A percentile compares a stretch with the other conserved stretches of the same genome.
phyloP scores from a whole-genome alignment of 1,140 invertebrate species.

The Drosophila sp. region DNA sequence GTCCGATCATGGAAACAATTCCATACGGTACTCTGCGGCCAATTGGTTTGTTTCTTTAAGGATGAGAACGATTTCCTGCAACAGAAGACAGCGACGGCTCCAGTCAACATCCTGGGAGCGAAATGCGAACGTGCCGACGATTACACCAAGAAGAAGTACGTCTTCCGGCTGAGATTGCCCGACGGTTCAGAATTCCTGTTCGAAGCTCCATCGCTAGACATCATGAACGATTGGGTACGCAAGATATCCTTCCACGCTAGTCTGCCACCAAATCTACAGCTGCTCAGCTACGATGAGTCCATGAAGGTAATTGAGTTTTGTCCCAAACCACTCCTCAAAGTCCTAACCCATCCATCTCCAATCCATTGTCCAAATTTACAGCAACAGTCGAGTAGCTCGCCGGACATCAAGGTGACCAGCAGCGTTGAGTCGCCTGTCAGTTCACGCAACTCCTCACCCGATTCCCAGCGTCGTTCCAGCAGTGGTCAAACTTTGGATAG shows the following conservation, averaged over 20 bases:
- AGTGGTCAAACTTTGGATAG: constrained; percentile 48
- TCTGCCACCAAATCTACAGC: constrained; percentile 93
- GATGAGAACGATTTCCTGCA: constrained; percentile 95
- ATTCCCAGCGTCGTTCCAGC: constrained; percentile 77
- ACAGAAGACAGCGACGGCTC: constrained; percentile 94
- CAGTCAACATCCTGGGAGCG: constrained; percentile 93
- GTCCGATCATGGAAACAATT: constrained; percentile 97
- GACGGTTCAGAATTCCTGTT: constrained; percentile 98
- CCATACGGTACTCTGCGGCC: constrained; percentile 97
- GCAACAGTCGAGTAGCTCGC: constrained; percentile 82
- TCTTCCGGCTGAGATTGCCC: constrained; percentile 93
- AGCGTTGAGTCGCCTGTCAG: constrained; percentile 79
- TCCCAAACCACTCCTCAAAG: not conserved
- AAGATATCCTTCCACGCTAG: constrained; percentile 97
- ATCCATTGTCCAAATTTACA: not conserved
- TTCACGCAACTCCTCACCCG: constrained; percentile 81
- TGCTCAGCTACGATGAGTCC: constrained; percentile 90
- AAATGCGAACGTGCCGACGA: constrained; percentile 93
- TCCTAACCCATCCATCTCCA: too few species aligned
- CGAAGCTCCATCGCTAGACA: constrained; percentile 88
- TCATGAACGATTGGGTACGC: constrained; percentile 96
- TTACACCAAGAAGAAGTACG: constrained; percentile 97
- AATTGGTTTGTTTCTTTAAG: constrained; percentile 98
- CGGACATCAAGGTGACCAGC: constrained; percentile 79
- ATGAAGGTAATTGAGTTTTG: constrained; percentile 67